phyloP scores from a whole-genome alignment of 2,888 invertebrate species.

The Palloptera scutellata region DNA sequence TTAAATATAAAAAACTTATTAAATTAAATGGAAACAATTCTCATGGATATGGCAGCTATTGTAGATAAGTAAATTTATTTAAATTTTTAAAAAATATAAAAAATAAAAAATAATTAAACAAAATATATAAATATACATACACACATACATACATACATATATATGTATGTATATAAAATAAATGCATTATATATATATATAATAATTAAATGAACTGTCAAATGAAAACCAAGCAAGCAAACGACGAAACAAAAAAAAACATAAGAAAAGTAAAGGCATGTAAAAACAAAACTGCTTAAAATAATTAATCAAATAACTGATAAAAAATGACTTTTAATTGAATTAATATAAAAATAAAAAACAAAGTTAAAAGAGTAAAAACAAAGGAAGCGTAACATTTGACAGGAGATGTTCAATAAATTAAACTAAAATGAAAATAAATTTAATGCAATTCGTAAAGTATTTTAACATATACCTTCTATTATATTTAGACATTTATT shows the following conservation, averaged over 20 bases:
- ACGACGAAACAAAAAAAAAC: constrained; percentile 23
- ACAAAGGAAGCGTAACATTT: constrained; percentile 38
- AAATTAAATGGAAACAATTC: constrained; percentile 56
- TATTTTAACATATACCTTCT: too few relatives aligned
- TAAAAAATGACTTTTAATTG: neutral
- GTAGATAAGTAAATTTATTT: constrained; percentile 62
- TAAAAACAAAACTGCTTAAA: too few relatives aligned
- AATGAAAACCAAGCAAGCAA: constrained; percentile 31
- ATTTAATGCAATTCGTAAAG: too few relatives aligned
- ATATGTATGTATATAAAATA: constrained; percentile 6
- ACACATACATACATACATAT: too few relatives aligned
- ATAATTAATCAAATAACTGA: neutral
- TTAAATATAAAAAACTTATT: constrained; percentile 20
- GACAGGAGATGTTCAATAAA: constrained; percentile 29
- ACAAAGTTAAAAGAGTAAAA: too few relatives aligned
- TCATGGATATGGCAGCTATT: constrained; percentile 66
- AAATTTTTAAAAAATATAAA: constrained; percentile 38
- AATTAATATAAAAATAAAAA: too few relatives aligned
- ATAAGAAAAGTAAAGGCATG: constrained; percentile 8
- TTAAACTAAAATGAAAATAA: too few relatives aligned
- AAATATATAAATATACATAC: neutral
- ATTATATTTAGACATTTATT: too few relatives aligned
- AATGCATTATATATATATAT: constrained; percentile 32
- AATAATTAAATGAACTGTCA: constrained; percentile 35
- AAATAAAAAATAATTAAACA: constrained; percentile 35